Conservation (phyloP, 1,140 invertebrate genomes). For the Metopolophium dirhodum region DNA sequence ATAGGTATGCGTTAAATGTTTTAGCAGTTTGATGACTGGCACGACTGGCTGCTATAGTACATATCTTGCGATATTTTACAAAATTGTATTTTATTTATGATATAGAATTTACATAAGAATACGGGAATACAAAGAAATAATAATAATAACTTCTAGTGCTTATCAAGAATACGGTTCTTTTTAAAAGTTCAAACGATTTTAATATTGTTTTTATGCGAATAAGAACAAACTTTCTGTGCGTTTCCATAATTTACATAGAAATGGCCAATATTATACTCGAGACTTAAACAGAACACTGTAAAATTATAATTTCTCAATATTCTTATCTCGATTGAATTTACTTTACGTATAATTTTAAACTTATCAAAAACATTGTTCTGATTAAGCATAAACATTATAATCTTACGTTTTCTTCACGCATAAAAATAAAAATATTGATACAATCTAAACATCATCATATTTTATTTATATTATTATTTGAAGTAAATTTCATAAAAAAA, state of each 20-base stretch:
- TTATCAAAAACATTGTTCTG: not conserved
- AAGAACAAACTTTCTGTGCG: not conserved
- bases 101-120: not conserved
- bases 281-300: not conserved
- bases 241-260: not conserved
- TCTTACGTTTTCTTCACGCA: not conserved
- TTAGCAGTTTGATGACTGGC: not conserved
- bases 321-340: not conserved
- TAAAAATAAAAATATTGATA: not conserved
- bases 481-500: not conserved
- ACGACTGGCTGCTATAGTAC: not conserved
- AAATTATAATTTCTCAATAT: not conserved
- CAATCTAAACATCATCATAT: not conserved
- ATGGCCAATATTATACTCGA: not conserved
- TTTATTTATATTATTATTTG: not conserved
- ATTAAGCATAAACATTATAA: not conserved
- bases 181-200: slow-evolving; percentile 25
- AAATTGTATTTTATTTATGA: not conserved
- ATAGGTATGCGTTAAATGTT: not conserved
- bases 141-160: not conserved
- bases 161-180: not conserved
- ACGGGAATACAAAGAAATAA: not conserved
- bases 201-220: not conserved
- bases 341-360: not conserved
- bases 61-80: not conserved